phyloP scores from a whole-genome alignment of 2,113 vertebrate species.

The Carassius gibelio region DNA sequence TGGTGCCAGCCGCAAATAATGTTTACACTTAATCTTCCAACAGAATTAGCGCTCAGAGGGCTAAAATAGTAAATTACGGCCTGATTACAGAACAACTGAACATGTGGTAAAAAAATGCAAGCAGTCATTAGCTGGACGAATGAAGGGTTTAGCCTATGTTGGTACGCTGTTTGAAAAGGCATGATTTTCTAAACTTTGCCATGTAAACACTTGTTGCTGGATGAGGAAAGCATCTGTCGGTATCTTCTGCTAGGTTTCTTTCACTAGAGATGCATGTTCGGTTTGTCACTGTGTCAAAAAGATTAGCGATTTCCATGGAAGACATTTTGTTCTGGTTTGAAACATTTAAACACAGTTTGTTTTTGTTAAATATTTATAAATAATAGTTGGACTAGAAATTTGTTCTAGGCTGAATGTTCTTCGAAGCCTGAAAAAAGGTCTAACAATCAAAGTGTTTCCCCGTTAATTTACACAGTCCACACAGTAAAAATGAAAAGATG shows the following conservation, averaged over 20 bases:
- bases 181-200: slow-evolving; percentile 50
- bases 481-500: not conserved
- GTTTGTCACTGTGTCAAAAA: slow-evolving; percentile 16
- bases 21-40: slow-evolving; percentile 55
- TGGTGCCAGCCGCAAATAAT: slow-evolving; percentile 32
- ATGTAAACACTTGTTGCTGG: slow-evolving; percentile 46
- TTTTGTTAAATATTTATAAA: slow-evolving; percentile 20
- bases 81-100: slow-evolving; percentile 56
- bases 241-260: slow-evolving; percentile 38
- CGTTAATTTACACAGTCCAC: not conserved
- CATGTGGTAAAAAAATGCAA: slow-evolving; percentile 32
- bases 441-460: not conserved
- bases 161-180: slow-evolving; percentile 50
- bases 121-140: slow-evolving; percentile 53
- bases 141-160: slow-evolving; percentile 48
- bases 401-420: not conserved
- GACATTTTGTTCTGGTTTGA: slow-evolving; percentile 19
- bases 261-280: slow-evolving; percentile 38
- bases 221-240: slow-evolving; percentile 46
- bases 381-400: not conserved
- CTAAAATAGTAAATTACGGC: slow-evolving; percentile 42
- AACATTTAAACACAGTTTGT: slow-evolving; percentile 11
- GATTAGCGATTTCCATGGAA: slow-evolving; percentile 26
- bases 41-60: slow-evolving; percentile 44
- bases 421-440: not conserved